phyloP scores from a whole-genome alignment of 2,888 invertebrate genomes.

The Elegia similella region DNA sequence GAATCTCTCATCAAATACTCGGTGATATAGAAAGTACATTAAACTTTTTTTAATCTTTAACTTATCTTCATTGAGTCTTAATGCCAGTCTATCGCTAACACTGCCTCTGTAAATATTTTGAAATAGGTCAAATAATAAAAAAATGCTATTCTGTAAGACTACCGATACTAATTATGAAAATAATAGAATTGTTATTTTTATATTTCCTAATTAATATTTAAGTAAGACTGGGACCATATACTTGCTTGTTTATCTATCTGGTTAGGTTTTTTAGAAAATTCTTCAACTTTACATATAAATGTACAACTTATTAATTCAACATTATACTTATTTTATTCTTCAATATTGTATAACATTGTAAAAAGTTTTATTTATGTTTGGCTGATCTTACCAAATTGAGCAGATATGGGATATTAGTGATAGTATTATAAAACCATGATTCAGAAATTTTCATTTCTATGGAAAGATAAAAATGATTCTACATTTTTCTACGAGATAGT shows the following conservation, averaged over 20 bases:
- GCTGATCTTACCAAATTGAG: conserved; percentile 1
- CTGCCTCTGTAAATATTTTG: not conserved
- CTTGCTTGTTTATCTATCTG: not conserved
- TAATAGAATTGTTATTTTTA: no score
- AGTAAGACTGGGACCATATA: not conserved
- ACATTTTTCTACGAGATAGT: no score
- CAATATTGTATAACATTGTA: no score
- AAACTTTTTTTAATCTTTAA: not conserved
- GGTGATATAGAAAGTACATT: conserved; percentile 29
- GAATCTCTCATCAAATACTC: conserved; percentile 22
- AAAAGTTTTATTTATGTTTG: not conserved
- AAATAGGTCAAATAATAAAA: not conserved
- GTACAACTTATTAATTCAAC: not conserved
- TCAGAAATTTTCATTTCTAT: not conserved
- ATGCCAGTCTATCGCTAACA: not conserved
- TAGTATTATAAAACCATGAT: not conserved
- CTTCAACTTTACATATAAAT: not conserved
- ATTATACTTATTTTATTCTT: not conserved
- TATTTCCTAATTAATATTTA: not conserved
- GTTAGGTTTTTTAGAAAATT: not conserved
- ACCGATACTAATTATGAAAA: no score
- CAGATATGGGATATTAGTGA: conserved; percentile 3
- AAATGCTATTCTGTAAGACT: not conserved
- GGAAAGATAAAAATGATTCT: no score
- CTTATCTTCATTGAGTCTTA: not conserved